Evolutionary conservation across 2,888 invertebrate species (phyloP).

Genomic region (Ennomos erosarius): DNA sequence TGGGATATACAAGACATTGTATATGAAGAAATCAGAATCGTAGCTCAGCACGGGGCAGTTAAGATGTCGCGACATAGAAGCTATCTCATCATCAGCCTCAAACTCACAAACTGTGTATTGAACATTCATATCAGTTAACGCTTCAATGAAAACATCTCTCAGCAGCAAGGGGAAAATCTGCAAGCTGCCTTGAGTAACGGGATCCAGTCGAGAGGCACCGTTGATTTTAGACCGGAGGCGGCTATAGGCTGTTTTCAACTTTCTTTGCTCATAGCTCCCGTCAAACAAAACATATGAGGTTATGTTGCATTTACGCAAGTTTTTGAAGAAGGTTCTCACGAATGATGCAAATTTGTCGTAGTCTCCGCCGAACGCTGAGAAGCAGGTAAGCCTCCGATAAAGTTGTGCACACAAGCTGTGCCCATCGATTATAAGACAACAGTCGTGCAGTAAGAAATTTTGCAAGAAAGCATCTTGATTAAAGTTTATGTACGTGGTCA

Average conservation of each 20-base stretch:
- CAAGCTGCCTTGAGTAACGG: slow-evolving; percentile 79
- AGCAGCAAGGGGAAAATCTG: slow-evolving; percentile 91
- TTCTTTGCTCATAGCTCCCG: slow-evolving; percentile 90
- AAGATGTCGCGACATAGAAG: slow-evolving; percentile 90
- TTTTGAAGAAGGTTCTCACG: slow-evolving; percentile 88
- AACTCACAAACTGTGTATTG: slow-evolving; percentile 90
- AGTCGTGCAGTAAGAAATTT: slow-evolving; percentile 87
- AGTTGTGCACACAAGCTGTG: slow-evolving; percentile 90
- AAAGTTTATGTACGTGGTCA: slow-evolving; percentile 91
- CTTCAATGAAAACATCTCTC: slow-evolving; percentile 90
- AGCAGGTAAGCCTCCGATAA: slow-evolving; percentile 86
- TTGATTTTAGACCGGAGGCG: slow-evolving; percentile 86
- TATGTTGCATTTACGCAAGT: slow-evolving; percentile 89
- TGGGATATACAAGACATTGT: slow-evolving; percentile 93
- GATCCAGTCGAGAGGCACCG: slow-evolving; percentile 83
- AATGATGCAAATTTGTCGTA: slow-evolving; percentile 90
- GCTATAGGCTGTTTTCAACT: slow-evolving; percentile 87
- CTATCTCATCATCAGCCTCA: slow-evolving; percentile 96
- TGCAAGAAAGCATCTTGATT: slow-evolving; percentile 88
- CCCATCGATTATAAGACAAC: slow-evolving; percentile 92
- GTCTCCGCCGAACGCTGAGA: slow-evolving; percentile 93
- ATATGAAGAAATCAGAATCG: slow-evolving; percentile 98
- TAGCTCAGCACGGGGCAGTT: slow-evolving; percentile 95
- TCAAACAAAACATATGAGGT: slow-evolving; percentile 91
- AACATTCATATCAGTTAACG: slow-evolving; percentile 87